These are phyloP conservation scores for Cryptocephalus primarius DNA, from an alignment of 2,888 invertebrate species.

Conservation along the genomic window DNA sequence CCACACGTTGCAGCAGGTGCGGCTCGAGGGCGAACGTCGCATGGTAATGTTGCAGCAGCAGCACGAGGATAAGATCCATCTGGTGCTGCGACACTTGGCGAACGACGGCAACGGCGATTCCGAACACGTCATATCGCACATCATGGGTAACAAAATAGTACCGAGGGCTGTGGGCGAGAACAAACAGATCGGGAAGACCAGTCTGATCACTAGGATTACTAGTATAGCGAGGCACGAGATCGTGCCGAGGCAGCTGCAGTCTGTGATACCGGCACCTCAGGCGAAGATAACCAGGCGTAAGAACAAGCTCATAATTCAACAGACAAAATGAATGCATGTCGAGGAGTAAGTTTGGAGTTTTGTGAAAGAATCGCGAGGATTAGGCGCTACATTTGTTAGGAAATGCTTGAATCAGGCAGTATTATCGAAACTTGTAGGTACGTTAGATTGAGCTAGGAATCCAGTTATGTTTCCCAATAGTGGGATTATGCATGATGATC, in stretches of 20 bases:
- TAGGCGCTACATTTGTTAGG: too few relatives aligned
- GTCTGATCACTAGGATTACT: slow-evolving; percentile 43
- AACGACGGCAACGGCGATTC: slow-evolving; percentile 24
- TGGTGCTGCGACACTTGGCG: slow-evolving; percentile 42
- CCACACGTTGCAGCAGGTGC: slow-evolving; percentile 53
- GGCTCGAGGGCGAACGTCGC: slow-evolving; percentile 51
- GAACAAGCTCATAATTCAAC: slow-evolving; percentile 73
- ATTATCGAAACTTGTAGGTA: background rate
- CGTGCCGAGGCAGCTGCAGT: slow-evolving; percentile 50
- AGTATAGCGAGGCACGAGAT: slow-evolving; percentile 32
- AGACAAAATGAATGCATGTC: slow-evolving; percentile 35
- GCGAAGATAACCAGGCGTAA: slow-evolving; percentile 75
- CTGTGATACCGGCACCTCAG: slow-evolving; percentile 48
- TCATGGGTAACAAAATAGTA: slow-evolving; percentile 12
- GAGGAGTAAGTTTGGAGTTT: background rate
- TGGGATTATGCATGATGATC: too few relatives aligned
- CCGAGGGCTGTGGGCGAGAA: slow-evolving; percentile 12
- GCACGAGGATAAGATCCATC: slow-evolving; percentile 52
- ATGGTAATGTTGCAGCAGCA: slow-evolving; percentile 49
- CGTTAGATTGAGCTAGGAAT: background rate
- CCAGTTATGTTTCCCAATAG: too few relatives aligned
- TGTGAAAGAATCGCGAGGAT: background rate
- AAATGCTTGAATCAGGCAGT: background rate
- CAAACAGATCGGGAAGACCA: slow-evolving; percentile 39
- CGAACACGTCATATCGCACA: slow-evolving; percentile 11